These are phyloP conservation scores for Drosophila histrio DNA, from an alignment of 2,888 invertebrate species.

Conservation along the genomic window DNA sequence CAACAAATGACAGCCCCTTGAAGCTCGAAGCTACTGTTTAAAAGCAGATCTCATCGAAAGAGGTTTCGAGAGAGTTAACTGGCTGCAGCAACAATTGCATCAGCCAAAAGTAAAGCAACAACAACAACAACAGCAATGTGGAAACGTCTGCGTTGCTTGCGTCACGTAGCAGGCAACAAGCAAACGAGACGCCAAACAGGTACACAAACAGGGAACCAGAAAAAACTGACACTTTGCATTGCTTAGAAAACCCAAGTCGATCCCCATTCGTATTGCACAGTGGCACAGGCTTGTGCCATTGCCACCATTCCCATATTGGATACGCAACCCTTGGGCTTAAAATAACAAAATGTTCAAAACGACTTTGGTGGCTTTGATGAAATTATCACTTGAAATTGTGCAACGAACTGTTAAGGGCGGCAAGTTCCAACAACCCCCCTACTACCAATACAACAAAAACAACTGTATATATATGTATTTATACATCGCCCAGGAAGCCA, in stretches of 20 bases:
- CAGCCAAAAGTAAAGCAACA: slow-evolving; percentile 13
- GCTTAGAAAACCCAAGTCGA: slow-evolving; percentile 5
- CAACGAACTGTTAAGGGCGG: slow-evolving; percentile 44
- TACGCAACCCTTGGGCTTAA: slow-evolving; percentile 37
- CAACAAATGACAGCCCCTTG: slow-evolving; percentile 54
- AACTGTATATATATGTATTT: background rate
- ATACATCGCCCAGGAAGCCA: slow-evolving; percentile 45
- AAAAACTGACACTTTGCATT: slow-evolving; percentile 9
- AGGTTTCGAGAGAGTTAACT: slow-evolving; percentile 25
- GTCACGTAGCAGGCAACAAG: slow-evolving; percentile 22
- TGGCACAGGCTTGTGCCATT: slow-evolving; percentile 14
- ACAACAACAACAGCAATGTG: slow-evolving; percentile 5
- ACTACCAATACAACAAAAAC: background rate
- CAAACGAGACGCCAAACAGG: slow-evolving; percentile 20
- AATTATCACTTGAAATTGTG: slow-evolving; percentile 54
- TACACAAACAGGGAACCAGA: slow-evolving; percentile 4
- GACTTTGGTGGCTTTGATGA: slow-evolving; percentile 59
- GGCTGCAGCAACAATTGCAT: slow-evolving; percentile 18
- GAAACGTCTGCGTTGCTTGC: slow-evolving; percentile 30
- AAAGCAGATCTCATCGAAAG: slow-evolving; percentile 7
- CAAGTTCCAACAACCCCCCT: slow-evolving; percentile 43
- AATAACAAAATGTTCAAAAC: slow-evolving; percentile 24
- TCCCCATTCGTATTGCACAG: background rate
- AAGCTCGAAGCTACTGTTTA: slow-evolving; percentile 37
- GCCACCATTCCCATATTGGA: slow-evolving; percentile 8